Conservation (phyloP, 2,113 vertebrate species). For the Egretta garzetta region DNA sequence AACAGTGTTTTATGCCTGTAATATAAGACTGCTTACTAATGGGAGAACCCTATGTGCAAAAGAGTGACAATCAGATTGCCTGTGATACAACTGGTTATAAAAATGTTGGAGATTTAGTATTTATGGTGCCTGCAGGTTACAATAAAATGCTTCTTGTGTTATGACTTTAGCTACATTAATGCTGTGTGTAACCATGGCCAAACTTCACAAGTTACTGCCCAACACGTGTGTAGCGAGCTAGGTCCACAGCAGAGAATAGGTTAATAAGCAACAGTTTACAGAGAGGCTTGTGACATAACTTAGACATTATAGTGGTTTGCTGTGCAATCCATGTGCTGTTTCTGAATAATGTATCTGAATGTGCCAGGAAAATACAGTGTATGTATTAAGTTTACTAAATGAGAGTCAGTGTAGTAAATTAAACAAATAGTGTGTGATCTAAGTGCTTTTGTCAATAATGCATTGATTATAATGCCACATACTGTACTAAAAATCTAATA, state of each 20-base stretch:
- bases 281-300: slow-evolving; percentile 2
- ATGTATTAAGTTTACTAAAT: slow-evolving; percentile 19
- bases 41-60: slow-evolving; percentile 52
- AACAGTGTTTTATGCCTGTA: slow-evolving; percentile 73
- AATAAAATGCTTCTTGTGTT: slow-evolving; percentile 61
- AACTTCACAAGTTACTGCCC: slow-evolving; percentile 22
- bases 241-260: background rate
- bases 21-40: slow-evolving; percentile 66
- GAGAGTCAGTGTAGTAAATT: slow-evolving; percentile 37
- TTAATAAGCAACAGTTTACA: slow-evolving; percentile 27
- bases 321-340: background rate
- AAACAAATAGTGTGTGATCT: slow-evolving; percentile 50
- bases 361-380: background rate
- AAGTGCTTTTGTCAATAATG: slow-evolving; percentile 60
- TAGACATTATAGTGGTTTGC: background rate
- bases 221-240: background rate
- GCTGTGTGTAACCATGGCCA: background rate
- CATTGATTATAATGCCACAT: slow-evolving; percentile 60
- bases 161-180: slow-evolving; percentile 51
- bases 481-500: slow-evolving; percentile 50
- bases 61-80: slow-evolving; percentile 61
- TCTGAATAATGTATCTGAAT: background rate
- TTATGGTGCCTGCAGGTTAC: slow-evolving; percentile 65
- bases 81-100: slow-evolving; percentile 73
- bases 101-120: slow-evolving; percentile 67